Base-by-base conservation (phyloP, 2,888 invertebrate species). In the Hypomecis atomaria region DNA sequence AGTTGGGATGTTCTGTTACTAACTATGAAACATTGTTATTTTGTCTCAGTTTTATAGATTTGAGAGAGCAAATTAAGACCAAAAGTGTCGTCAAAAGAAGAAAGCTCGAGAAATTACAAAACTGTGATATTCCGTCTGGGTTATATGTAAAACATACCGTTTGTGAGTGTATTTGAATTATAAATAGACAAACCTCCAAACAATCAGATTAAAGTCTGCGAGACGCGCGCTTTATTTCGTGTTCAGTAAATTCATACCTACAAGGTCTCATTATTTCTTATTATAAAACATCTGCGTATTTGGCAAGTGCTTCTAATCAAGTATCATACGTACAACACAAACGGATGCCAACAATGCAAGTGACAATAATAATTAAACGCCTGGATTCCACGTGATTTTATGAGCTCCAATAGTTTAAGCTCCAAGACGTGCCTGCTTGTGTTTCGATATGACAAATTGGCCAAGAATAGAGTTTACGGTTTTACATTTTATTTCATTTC, bases 371-470 rank as follows among this genome's bases (percentile, higher is more conserved):
- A n/a, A 37, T 49, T 10, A 48, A n/a, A 67, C 66, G 66, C 56
- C 10, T 34, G 10, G 37, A 38, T 50, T 8, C 47, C 10, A 38
- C 34, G 42, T 37, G 36, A 67, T 65, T 69, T 66, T 61, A 71
- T 62, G 66, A 56, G 59, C 56, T 62, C 59, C 65, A 65, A 69
- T 70, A 69, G 65, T 62, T 38, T 40, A 54, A 50, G 66, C 59
- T 56, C 56, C 56, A 42, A 62, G 45, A 61, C 56, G 65, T 56
- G 62, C 65, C 49, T 61, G 57, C 67, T 37, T 47, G 13, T 47
- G 38, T 56, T 68, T 64, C 63, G 54, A 72, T 71, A 70, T 71
- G 73, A 74, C 73, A 72, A 71, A 74, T 72, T 67, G 67, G 59
- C 66, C 66, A 59, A 62, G 68, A 71, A 72, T 72, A 72, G 71